Percentiles rank a stretch among this genome's conserved stretches.
These are phyloP conservation scores for Clarias batrachus DNA, from an alignment of 2,113 vertebrate genomes.

Conservation along the genomic window DNA sequence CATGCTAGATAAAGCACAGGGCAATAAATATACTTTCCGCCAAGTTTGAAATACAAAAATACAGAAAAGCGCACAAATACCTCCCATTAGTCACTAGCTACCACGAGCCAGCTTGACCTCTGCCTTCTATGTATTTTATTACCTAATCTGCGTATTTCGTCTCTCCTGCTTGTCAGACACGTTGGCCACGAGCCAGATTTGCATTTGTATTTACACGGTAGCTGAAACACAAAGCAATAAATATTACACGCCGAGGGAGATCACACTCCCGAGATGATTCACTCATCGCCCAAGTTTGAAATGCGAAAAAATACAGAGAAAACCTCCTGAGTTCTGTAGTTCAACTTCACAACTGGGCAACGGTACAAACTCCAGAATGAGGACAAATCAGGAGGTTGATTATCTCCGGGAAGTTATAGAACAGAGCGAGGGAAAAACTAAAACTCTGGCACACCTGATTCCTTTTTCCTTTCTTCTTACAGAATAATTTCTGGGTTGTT, in stretches of 20 bases:
- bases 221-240: neutral
- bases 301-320: neutral
- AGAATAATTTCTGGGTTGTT: neutral
- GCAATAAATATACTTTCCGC: neutral
- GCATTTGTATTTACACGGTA: conserved; percentile 6
- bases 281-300: neutral
- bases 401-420: neutral
- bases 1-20: neutral
- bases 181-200: conserved; percentile 3
- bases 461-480: neutral
- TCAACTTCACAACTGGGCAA: neutral
- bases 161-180: neutral
- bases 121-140: neutral
- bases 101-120: neutral
- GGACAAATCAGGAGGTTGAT: neutral
- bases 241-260: neutral
- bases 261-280: neutral
- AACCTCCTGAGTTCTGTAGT: neutral
- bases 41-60: no score
- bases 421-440: neutral
- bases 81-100: neutral
- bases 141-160: conserved; percentile 14
- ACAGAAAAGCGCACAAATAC: neutral
- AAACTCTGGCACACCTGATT: neutral
- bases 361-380: neutral